Percentiles rank a stretch among this genome's conserved stretches.
phyloP scores from a whole-genome alignment of 1,140 invertebrate genomes.

The Bombyx mori region DNA sequence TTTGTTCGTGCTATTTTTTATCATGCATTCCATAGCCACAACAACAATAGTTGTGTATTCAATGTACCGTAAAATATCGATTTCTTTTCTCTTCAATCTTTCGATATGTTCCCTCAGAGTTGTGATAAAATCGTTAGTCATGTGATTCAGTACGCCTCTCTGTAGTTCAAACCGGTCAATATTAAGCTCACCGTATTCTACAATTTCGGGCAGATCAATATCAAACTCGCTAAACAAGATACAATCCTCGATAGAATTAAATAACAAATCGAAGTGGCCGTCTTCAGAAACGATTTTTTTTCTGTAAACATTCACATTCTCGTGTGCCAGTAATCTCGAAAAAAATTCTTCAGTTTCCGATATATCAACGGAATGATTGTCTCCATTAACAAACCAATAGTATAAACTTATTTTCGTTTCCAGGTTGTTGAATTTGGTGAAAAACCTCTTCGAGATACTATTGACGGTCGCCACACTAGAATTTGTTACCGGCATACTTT shows the following conservation, averaged over 20 bases:
- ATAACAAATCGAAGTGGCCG: conserved; percentile 29
- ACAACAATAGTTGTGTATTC: conserved; percentile 31
- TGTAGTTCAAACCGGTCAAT: conserved; percentile 23
- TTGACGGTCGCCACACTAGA: conserved; percentile 38
- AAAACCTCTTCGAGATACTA: conserved; percentile 36
- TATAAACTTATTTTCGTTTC: conserved; percentile 34
- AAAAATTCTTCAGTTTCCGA: conserved; percentile 25
- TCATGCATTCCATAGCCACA: conserved; percentile 27
- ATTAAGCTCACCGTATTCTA: neutral
- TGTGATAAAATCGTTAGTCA: conserved; percentile 26
- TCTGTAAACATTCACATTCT: conserved; percentile 26
- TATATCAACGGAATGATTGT: conserved; percentile 21
- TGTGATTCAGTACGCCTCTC: conserved; percentile 19
- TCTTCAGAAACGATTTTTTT: conserved; percentile 10
- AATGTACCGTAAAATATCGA: conserved; percentile 19
- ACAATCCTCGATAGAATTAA: conserved; percentile 36
- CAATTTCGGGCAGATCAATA: conserved; percentile 15
- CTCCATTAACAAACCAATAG: conserved; percentile 34
- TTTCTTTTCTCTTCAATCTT: conserved; percentile 19
- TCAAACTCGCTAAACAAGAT: conserved; percentile 54
- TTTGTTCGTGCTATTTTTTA: conserved; percentile 24
- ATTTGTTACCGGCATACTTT: conserved; percentile 46
- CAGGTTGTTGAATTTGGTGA: conserved; percentile 33
- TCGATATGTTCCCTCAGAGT: conserved; percentile 15
- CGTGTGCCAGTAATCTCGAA: conserved; percentile 35